Base-by-base conservation (phyloP, 2,888 invertebrate species). In the Cerastis rubricosa region DNA sequence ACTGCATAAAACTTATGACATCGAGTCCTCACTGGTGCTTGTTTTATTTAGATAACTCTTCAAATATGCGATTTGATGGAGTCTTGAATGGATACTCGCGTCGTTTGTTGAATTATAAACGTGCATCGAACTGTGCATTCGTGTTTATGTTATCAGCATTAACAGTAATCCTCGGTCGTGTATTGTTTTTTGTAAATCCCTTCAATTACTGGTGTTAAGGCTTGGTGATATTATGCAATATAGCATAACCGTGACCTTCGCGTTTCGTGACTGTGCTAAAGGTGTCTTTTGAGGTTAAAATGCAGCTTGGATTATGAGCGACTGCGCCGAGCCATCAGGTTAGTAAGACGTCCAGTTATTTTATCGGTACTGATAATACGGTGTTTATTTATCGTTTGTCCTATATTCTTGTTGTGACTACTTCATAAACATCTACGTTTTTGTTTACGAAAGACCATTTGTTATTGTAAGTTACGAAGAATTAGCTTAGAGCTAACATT, bases 261-360 rank as follows among this genome's bases (percentile, higher is more conserved):
- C 90, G 91, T 93, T 88, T 94, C 92, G 94, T 95, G 94, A 94
- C 93, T 93, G 95, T 95, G 94, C 93, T 93, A 91, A 90, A 92
- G 93, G 94, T 96, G 96, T 93, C 93, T 94, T 95, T 96, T 96
- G 96, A 96, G 96, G 96, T 96, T 96, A 96, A 94, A 94, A 96
- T 96, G 96, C 96, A 96, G 92, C 95, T 96, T 94, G 95, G 95
- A 96, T 96, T 94, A 94, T 96, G 93, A 96, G 92, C 91, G 94
- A 94, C 94, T 93, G 96, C 96, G 95, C 95, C 95, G 95, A 95
- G 94, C 93, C 94, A 94, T 94, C 96, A 96, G 96, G 96, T 96
- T 94, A 94, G 96, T 95, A 89, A 93, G 91, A 91, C 93, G 85
- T 91, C 90, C 91, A 93, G 91, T 91, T 92, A 93, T 89, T 93